Conservation (phyloP, 2,888 invertebrate species). For the Antheraea yamamai region DNA sequence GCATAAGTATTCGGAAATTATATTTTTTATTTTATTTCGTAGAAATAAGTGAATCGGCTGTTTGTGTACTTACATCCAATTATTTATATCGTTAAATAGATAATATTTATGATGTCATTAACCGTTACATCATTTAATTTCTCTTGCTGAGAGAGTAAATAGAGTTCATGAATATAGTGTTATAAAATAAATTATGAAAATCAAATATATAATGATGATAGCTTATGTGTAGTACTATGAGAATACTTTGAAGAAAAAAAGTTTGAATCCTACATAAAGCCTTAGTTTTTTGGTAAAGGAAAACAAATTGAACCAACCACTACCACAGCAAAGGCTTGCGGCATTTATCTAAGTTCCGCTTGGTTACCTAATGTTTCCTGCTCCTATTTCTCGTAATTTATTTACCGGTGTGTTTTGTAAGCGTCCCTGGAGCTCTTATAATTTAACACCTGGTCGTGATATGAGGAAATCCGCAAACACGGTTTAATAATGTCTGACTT, state of each 20-base stretch:
- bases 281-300: background rate
- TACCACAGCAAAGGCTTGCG: background rate
- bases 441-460: background rate
- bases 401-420: background rate
- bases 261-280: background rate
- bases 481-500: background rate
- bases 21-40: background rate
- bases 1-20: background rate
- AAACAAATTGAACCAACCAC: background rate
- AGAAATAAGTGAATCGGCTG: background rate
- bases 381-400: background rate
- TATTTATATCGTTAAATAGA: background rate
- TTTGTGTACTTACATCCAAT: background rate
- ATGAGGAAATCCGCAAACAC: background rate
- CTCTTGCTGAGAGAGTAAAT: background rate
- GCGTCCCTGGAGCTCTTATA: background rate
- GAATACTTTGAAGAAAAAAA: background rate
- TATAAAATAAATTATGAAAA: background rate
- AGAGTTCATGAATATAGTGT: background rate
- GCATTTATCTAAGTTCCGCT: background rate
- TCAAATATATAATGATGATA: background rate
- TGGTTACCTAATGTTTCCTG: background rate
- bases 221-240: background rate
- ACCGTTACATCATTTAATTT: background rate
- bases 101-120: background rate